Evolutionary conservation across 1,140 invertebrate genomes (phyloP), one percentile per base, ranked within the genome.

Genomic region (Drosophila simulans): DNA sequence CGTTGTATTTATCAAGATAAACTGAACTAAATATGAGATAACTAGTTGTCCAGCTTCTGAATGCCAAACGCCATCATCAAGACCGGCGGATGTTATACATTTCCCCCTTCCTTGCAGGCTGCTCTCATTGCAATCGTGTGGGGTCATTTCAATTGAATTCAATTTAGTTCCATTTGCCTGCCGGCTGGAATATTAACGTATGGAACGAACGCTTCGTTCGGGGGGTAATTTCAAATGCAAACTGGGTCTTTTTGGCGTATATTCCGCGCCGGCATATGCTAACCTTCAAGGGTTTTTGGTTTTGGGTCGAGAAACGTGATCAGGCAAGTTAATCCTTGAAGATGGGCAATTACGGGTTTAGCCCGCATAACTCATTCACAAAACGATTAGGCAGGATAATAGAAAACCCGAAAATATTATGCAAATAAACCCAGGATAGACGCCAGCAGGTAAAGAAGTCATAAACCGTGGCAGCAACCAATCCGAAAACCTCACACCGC

Each of bases 61-160:
- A 20, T 35, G 49, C 15, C 45, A 57, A 45, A 37, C 13, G 12
- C 27, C 40, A 56, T 15, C 53, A 57, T 57, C 27, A 58, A 43
- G 60, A 52, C 20, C 31, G 54, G 27, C 63, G 73, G 74, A 77
- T 77, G 73, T 58, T 37, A 37, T 58, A 43, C 25, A 56, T 54
- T 58, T n/a, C 3, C 40, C 49, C n/a, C 34, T 40, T 25, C 42
- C 45, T 22, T 66, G 48, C 48, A 53, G 40, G 54, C 43, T 11
- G 25, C 27, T 17, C 40, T 39, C 53, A 39, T 58, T 81, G 71
- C 80, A 80, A 37, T 43, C 48, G 69, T 25, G 58, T 63, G 77
- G 83, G 91, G 91, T 92, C 91, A 91, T 91, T 90, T 91, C 79
- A 92, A 92, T 92, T 91, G 73, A 91, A 69, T 74, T 88, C 82